These are phyloP conservation scores for Clepsis dumicolana DNA, from an alignment of 2,888 invertebrate species.

Conservation along the genomic window DNA sequence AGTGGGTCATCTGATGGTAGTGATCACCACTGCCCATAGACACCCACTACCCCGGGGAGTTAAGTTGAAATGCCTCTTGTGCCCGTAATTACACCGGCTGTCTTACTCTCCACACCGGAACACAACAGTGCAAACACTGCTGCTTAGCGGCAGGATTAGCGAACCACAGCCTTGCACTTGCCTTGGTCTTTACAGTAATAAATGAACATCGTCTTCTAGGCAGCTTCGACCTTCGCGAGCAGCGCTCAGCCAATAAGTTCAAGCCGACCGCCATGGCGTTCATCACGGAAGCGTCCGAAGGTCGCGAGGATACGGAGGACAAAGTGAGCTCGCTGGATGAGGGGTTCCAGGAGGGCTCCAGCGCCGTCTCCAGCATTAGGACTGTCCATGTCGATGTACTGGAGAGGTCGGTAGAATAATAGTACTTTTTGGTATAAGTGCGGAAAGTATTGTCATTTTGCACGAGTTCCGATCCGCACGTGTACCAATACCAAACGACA, in stretches of 20 bases:
- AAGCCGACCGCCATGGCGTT: slow-evolving; percentile 64
- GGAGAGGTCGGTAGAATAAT: slow-evolving; percentile 63
- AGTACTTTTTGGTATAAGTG: not conserved
- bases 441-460: too few species aligned
- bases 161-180: too few species aligned
- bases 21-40: too few species aligned
- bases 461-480: too few species aligned
- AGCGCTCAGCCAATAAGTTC: slow-evolving; percentile 60
- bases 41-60: too few species aligned
- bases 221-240: slow-evolving; percentile 74
- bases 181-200: not conserved
- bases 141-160: too few species aligned
- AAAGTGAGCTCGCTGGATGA: slow-evolving; percentile 71
- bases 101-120: too few species aligned
- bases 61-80: too few species aligned
- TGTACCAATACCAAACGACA: too few species aligned
- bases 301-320: slow-evolving; percentile 9
- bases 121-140: too few species aligned
- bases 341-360: slow-evolving; percentile 76
- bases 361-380: slow-evolving; percentile 67
- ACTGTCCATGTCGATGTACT: slow-evolving; percentile 64
- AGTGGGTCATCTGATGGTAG: too few species aligned
- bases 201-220: slow-evolving; percentile 53
- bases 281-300: slow-evolving; percentile 66
- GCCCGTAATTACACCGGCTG: too few species aligned